Percentiles rank a stretch among this genome's conserved stretches.
Conservation (phyloP, 2,797 vertebrate genomes). For the Yasuhikotakia modesta region DNA sequence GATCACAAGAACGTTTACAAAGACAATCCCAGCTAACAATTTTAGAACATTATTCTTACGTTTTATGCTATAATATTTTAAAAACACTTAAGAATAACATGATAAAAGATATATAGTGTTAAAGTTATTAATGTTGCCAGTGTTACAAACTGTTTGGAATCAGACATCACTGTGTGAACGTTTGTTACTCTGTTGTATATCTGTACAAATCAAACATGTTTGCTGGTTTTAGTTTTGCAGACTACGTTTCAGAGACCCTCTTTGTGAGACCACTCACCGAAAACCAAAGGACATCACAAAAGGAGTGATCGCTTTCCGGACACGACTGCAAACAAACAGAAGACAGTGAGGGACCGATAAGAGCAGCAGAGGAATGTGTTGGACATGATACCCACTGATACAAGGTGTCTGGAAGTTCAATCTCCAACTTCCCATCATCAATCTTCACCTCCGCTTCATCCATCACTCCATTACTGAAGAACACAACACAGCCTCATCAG, state of each 20-base stretch:
- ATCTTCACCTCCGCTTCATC: slow-evolving; percentile 82
- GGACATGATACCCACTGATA: slow-evolving; percentile 73
- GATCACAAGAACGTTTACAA: too few relatives aligned
- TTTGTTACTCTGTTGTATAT: too few relatives aligned
- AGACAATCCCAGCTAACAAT: too few relatives aligned
- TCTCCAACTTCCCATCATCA: slow-evolving; percentile 83
- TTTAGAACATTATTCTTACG: too few relatives aligned
- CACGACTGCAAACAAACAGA: slow-evolving; percentile 64
- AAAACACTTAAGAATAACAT: too few relatives aligned
- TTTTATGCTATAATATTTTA: background rate
- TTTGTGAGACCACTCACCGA: slow-evolving; percentile 80
- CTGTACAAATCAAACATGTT: background rate
- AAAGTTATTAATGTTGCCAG: too few relatives aligned
- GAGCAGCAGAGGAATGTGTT: background rate
- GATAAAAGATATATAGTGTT: too few relatives aligned
- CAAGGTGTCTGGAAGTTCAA: slow-evolving; percentile 69
- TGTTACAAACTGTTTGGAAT: too few relatives aligned
- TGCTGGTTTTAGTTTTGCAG: background rate
- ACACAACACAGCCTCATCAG: background rate
- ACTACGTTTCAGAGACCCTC: background rate
- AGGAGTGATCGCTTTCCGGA: slow-evolving; percentile 76
- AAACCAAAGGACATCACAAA: slow-evolving; percentile 90
- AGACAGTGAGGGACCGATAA: background rate
- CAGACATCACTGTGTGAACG: too few relatives aligned
- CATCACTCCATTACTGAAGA: slow-evolving; percentile 63